Evolutionary conservation across 2,797 vertebrate genomes (phyloP).

Genomic region (Cossypha polioptera): DNA sequence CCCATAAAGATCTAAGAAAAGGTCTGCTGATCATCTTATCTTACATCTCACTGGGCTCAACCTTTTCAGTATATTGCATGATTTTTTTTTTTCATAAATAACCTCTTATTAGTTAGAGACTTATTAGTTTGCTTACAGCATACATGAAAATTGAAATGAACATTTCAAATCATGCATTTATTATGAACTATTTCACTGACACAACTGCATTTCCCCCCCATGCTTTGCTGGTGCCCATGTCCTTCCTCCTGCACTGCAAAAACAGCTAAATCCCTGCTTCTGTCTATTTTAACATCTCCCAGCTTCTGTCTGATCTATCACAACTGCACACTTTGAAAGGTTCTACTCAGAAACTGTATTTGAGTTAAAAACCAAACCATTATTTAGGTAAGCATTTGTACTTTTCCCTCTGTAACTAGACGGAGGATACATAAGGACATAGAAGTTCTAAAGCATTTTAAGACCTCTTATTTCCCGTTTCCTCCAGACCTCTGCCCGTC

Average conservation of each 20-base stretch:
- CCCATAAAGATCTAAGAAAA: background rate
- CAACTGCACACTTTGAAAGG: background rate
- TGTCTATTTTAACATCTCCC: background rate
- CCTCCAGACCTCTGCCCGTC: background rate
- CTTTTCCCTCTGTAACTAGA: background rate
- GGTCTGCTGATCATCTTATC: background rate
- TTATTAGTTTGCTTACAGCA: background rate
- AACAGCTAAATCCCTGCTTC: background rate
- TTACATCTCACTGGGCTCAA: background rate
- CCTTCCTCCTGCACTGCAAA: background rate
- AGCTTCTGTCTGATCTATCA: background rate
- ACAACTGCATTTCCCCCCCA: background rate
- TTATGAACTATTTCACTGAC: background rate
- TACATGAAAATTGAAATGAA: background rate
- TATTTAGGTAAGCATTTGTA: background rate
- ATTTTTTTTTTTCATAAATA: background rate
- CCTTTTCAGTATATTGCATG: background rate
- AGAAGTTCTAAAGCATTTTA: background rate
- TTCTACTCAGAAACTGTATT: background rate
- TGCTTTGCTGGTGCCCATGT: background rate
- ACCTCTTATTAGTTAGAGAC: background rate
- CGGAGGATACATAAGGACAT: background rate
- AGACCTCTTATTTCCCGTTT: background rate
- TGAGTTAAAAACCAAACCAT: background rate
- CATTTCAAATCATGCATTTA: background rate